These are phyloP conservation scores for Corydoras sp. DNA, from an alignment of 2,113 vertebrate genomes.

Conservation along the genomic window DNA sequence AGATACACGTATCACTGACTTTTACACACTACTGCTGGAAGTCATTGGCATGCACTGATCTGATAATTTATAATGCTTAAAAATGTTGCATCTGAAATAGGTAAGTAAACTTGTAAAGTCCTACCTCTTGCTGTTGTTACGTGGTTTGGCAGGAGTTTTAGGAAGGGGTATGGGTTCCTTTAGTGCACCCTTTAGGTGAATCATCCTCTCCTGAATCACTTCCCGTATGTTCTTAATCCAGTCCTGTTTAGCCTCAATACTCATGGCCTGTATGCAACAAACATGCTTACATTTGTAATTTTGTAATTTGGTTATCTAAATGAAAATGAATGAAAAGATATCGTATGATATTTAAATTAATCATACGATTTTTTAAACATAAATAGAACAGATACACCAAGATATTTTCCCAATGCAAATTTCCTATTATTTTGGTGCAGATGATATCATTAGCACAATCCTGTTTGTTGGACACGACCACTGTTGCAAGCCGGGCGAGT, in stretches of 20 bases:
- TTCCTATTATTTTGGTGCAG: too few relatives aligned
- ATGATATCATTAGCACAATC: too few relatives aligned
- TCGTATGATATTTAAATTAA: too few relatives aligned
- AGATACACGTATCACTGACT: not conserved
- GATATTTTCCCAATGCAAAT: too few relatives aligned
- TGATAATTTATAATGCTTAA: not conserved
- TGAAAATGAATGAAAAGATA: too few relatives aligned
- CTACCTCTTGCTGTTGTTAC: constrained; percentile 88
- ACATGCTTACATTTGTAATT: not conserved
- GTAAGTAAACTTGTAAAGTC: not conserved
- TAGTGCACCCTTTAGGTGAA: constrained; percentile 93
- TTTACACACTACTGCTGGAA: too few relatives aligned
- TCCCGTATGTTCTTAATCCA: constrained; percentile 98
- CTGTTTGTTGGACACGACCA: too few relatives aligned
- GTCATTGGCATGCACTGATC: not conserved
- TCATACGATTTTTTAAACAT: too few relatives aligned
- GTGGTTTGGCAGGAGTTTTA: constrained; percentile 86
- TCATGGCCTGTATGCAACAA: constrained; percentile 73
- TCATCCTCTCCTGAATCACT: constrained; percentile 97
- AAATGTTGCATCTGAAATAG: not conserved
- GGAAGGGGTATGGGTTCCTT: constrained; percentile 95
- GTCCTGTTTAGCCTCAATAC: constrained; percentile 93
- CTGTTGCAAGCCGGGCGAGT: too few relatives aligned
- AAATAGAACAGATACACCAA: too few relatives aligned
- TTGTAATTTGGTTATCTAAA: too few relatives aligned